Evolutionary conservation across 2,888 invertebrate genomes (phyloP).

Genomic region (Thalpophila matura): DNA sequence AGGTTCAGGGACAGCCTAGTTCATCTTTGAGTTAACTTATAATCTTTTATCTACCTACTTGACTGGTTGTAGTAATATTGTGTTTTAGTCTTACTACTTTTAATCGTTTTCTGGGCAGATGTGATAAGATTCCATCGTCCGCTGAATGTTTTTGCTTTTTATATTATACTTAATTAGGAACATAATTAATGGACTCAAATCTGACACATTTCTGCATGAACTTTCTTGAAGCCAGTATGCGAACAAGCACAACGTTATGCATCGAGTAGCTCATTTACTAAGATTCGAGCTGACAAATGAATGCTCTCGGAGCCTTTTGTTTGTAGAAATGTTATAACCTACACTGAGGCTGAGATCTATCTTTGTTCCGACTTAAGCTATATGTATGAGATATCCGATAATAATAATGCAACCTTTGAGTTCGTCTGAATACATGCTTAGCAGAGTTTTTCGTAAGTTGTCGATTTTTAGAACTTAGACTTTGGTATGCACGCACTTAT

Average conservation of each 20-base stretch:
- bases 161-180: background rate
- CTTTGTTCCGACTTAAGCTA: no score
- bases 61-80: background rate
- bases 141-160: background rate
- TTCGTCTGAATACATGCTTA: no score
- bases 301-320: slow-evolving; percentile 22
- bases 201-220: background rate
- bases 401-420: no score
- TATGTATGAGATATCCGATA: no score
- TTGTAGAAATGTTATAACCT: slow-evolving; percentile 24
- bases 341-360: no score
- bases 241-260: background rate
- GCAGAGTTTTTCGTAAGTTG: no score
- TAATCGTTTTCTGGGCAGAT: background rate
- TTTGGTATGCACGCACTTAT: no score
- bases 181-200: background rate
- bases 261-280: background rate
- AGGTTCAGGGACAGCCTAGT: background rate
- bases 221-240: background rate
- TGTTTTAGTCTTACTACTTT: background rate
- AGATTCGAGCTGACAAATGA: background rate
- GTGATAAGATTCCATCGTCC: background rate
- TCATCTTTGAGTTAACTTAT: slow-evolving; percentile 7
- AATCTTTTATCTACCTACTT: background rate
- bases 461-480: no score